A percentile compares a stretch with the other conserved stretches of the same genome.
Evolutionary conservation across 2,797 vertebrate genomes (phyloP).

Genomic region (Eremophila alpestris): DNA sequence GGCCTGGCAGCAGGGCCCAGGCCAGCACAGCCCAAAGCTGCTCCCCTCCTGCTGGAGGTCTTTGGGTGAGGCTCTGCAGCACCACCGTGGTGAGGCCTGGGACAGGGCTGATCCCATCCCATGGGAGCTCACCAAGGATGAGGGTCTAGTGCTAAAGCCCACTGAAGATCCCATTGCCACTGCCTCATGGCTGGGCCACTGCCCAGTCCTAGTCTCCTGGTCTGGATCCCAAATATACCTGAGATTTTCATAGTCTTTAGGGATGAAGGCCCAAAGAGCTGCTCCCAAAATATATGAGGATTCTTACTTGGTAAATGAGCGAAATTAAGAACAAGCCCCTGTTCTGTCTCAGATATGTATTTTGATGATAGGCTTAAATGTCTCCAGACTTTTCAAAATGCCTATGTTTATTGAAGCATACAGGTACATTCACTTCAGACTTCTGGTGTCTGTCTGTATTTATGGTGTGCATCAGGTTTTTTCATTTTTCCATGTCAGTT

Average conservation of each 20-base stretch:
- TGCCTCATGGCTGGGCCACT: not conserved
- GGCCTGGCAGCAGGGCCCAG: not conserved
- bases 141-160: not conserved
- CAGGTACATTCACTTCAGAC: not conserved
- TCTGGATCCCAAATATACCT: not conserved
- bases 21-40: not conserved
- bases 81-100: rapidly evolving
- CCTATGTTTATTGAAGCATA: not conserved
- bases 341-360: rapidly evolving
- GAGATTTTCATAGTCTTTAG: not conserved
- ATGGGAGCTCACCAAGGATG: rapidly evolving
- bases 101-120: no score
- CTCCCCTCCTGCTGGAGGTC: not conserved
- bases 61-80: not conserved
- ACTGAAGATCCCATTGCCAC: not conserved
- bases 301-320: not conserved
- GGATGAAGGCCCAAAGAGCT: not conserved
- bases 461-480: not conserved
- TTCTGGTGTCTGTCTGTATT: not conserved
- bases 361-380: not conserved
- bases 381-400: not conserved
- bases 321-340: not conserved
- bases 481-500: not conserved
- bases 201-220: not conserved
- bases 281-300: not conserved